Evolutionary conservation across 1,140 invertebrate genomes (phyloP).

Genomic region (Pomacea maculata): DNA sequence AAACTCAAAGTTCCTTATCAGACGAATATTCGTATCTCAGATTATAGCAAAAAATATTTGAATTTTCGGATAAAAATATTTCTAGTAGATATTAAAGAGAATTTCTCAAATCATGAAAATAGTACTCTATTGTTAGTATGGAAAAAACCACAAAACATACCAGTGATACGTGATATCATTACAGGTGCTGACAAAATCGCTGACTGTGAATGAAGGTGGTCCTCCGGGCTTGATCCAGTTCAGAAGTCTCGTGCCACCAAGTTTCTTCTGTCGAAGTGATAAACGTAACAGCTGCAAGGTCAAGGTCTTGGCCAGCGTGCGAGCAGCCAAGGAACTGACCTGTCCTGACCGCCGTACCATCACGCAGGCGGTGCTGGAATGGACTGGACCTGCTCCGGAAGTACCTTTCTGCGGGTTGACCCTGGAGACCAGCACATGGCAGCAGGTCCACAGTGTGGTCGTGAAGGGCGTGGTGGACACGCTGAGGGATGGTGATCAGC

Average conservation of each 20-base stretch:
- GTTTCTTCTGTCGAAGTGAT: conserved; percentile 35
- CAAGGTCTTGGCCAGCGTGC: conserved; percentile 21
- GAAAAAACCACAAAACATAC: neutral
- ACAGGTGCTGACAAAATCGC: conserved; percentile 31
- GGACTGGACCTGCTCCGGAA: neutral
- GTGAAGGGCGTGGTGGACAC: conserved; percentile 41
- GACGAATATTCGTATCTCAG: no score
- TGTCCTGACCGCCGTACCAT: conserved; percentile 40
- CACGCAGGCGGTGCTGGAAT: conserved; percentile 40
- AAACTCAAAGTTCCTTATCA: no score
- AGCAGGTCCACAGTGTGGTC: conserved; percentile 9
- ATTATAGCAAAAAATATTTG: no score
- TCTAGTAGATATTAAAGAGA: neutral
- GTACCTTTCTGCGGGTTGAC: conserved; percentile 34
- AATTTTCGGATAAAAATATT: no score
- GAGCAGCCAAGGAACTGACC: conserved; percentile 25
- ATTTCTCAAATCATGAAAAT: neutral
- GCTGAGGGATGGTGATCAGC: conserved; percentile 36
- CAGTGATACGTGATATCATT: conserved; percentile 1
- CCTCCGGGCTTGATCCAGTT: conserved; percentile 23
- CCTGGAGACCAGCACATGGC: conserved; percentile 23
- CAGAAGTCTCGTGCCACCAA: conserved; percentile 36
- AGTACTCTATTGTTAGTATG: neutral
- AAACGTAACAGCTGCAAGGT: conserved; percentile 32
- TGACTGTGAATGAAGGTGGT: conserved; percentile 38